Conservation (phyloP, 2,113 vertebrate species). For the Eulacestoma nigropectus region DNA sequence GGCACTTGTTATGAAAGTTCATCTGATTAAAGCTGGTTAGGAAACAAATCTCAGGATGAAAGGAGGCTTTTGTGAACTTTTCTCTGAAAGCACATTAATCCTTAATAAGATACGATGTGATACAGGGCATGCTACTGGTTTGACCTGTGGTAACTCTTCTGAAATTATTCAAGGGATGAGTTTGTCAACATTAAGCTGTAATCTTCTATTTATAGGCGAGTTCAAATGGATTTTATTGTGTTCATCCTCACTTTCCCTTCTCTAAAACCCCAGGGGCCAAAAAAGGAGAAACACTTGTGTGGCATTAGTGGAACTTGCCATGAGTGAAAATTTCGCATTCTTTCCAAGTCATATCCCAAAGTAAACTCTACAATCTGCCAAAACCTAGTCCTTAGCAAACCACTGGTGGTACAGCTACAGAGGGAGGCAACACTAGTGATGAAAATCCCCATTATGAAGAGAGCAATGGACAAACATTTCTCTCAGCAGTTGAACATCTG, state of each 20-base stretch:
- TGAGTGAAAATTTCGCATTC: background rate
- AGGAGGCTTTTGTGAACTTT: background rate
- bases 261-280: background rate
- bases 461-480: background rate
- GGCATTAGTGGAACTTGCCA: background rate
- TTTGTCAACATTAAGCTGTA: background rate
- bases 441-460: background rate
- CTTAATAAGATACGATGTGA: background rate
- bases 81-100: background rate
- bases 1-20: background rate
- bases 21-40: background rate
- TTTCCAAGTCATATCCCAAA: background rate
- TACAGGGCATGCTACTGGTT: background rate
- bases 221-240: background rate
- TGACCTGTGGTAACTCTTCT: background rate
- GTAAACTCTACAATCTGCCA: background rate
- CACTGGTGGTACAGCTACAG: background rate
- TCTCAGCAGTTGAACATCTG: background rate
- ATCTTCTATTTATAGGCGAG: background rate
- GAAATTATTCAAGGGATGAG: background rate
- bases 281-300: background rate
- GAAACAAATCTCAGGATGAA: background rate
- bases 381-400: background rate
- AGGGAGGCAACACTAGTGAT: background rate
- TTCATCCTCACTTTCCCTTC: background rate